Conservation (phyloP, 1,140 invertebrate species). For the Cotesia vestalis region DNA sequence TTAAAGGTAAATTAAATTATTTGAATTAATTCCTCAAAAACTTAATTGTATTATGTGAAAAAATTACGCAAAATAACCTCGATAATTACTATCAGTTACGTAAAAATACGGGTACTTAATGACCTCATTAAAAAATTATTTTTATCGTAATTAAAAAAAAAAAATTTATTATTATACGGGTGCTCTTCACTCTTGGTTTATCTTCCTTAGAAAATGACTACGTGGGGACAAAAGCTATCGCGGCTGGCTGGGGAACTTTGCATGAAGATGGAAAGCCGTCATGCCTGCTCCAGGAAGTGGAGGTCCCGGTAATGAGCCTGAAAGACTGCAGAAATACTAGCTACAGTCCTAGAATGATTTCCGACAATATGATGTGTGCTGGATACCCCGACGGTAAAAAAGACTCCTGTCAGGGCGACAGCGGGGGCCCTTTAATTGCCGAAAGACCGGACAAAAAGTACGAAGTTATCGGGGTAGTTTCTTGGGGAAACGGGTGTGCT, state of each 20-base stretch:
- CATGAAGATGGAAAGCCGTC: constrained; percentile 83
- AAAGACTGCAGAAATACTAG: constrained; percentile 80
- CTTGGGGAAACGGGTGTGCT: constrained; percentile 64
- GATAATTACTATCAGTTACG: no score
- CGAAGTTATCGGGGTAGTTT: constrained; percentile 75
- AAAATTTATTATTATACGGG: not conserved
- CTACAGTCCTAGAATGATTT: constrained; percentile 81
- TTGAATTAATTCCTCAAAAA: no score
- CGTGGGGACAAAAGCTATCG: constrained; percentile 75
- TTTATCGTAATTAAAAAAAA: no score
- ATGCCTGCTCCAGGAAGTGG: constrained; percentile 81
- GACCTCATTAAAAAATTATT: no score
- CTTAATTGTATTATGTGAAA: not conserved
- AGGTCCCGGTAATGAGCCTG: constrained; percentile 83
- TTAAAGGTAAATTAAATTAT: constrained; percentile 64
- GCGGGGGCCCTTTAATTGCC: constrained; percentile 85
- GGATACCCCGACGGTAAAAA: constrained; percentile 80
- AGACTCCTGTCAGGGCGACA: constrained; percentile 92
- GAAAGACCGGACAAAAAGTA: constrained; percentile 77
- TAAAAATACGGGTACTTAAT: constrained; percentile 2
- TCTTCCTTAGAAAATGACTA: constrained; percentile 70
- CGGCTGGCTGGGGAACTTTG: constrained; percentile 86
- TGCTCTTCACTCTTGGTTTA: not conserved
- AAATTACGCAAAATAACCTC: constrained; percentile 35
- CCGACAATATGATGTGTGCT: constrained; percentile 87